Percentiles rank a stretch among this genome's conserved stretches.
phyloP scores from a whole-genome alignment of 2,797 vertebrate species.

The Pagetopsis macropterus region DNA sequence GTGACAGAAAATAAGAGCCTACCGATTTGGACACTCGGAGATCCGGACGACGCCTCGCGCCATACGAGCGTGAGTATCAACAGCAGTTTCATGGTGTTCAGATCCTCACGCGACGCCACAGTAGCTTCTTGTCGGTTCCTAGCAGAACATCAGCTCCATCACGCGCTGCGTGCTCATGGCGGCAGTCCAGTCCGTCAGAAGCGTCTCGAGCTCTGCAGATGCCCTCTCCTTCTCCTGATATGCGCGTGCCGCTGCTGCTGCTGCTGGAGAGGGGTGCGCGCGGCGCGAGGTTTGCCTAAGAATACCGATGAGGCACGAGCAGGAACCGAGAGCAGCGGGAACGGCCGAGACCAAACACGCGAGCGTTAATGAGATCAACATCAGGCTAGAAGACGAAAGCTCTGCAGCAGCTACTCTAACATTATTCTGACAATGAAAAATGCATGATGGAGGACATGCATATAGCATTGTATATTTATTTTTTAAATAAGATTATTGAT shows the following conservation, averaged over 20 bases:
- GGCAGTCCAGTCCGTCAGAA: constrained; percentile 32
- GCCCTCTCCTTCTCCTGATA: constrained; percentile 22
- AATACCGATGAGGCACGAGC: constrained; percentile 65
- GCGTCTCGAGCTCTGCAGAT: constrained; percentile 66
- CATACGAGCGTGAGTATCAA: constrained; percentile 58
- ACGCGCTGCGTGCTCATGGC: constrained; percentile 44
- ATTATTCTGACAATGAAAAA: neutral
- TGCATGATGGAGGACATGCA: neutral
- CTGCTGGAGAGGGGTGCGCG: constrained; percentile 50
- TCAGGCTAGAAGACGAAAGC: neutral
- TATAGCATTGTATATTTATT: neutral
- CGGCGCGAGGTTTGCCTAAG: constrained; percentile 27
- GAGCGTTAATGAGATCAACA: neutral
- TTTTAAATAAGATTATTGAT: neutral
- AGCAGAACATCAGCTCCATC: constrained; percentile 43
- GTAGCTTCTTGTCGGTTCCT: constrained; percentile 24
- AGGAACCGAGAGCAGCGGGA: constrained; percentile 38
- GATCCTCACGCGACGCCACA: constrained; percentile 43
- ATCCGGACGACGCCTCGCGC: constrained; percentile 62
- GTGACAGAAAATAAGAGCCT: constrained; percentile 27
- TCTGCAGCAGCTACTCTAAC: neutral
- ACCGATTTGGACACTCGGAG: constrained; percentile 78
- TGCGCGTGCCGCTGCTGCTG: constrained; percentile 59
- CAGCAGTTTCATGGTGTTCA: constrained; percentile 66
- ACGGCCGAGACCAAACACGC: constrained; percentile 23